Evolutionary conservation across 2,113 vertebrate genomes (phyloP).

Genomic region (Trichechus manatus): DNA sequence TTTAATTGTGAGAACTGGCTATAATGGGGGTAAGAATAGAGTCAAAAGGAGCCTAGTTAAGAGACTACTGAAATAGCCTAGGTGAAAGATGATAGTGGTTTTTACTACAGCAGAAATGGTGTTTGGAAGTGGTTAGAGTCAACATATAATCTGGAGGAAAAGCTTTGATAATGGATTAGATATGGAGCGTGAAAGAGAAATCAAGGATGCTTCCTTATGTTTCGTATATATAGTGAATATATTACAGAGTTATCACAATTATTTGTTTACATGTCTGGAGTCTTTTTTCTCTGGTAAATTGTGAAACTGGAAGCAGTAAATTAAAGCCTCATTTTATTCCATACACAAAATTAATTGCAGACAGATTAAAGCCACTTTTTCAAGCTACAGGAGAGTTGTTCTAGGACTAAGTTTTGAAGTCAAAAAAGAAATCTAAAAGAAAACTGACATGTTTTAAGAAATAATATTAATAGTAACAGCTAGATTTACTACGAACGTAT

Average conservation of each 20-base stretch:
- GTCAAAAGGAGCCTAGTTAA: not conserved
- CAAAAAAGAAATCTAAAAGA: not conserved
- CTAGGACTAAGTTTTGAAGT: not conserved
- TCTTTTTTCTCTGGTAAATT: not conserved
- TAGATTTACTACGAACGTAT: conserved; percentile 1
- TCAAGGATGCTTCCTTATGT: not conserved
- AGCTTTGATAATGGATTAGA: not conserved
- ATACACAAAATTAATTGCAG: not conserved
- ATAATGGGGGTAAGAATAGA: not conserved
- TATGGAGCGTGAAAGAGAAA: not conserved
- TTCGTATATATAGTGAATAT: not conserved
- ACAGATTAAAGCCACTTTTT: not conserved
- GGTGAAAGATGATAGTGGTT: not conserved
- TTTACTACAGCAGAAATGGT: not conserved
- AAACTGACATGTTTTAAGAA: conserved; percentile 5
- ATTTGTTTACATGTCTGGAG: not conserved
- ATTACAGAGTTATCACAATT: not conserved
- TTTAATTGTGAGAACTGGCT: not conserved
- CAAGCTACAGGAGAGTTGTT: not conserved
- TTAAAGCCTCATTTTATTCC: not conserved
- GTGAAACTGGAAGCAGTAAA: not conserved
- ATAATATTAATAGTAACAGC: not conserved
- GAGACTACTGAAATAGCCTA: not conserved
- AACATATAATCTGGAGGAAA: not conserved
- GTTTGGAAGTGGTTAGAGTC: not conserved